Base-by-base conservation (phyloP, 37 sponge, comb jelly and placozoan species). In the Haliclona indistincta region DNA sequence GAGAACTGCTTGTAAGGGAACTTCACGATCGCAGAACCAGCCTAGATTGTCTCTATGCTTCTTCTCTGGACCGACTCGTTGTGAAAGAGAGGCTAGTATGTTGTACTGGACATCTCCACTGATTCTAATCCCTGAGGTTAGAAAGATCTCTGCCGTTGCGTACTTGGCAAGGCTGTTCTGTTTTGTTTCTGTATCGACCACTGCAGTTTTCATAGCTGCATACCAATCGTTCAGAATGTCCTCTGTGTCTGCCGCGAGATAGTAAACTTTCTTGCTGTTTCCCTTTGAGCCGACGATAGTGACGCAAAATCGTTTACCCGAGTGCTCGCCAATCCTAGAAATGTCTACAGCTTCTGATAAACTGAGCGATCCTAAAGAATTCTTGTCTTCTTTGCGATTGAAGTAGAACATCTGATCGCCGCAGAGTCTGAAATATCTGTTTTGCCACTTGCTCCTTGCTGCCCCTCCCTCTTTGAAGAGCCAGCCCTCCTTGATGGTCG, bases 61-160 rank as follows among this genome's bases (percentile, higher is more conserved):
- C 69, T 71, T 81, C 10, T 88, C 88, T 0, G 69, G 54, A 6
- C 71, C 67, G 6, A 78, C 63, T 17, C 71, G 74, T 26, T 64
- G 65, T 4, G 83, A 81, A 22, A 88, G 74, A 25, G 56, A 38
- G 41, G 82, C 61, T 25, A 91, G 71, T 30, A 91, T 91, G 33
- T 70, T 33, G 49, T 76, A 83, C n/a, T 68, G 47, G 0, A 91
- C 92, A 28, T 86, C 80, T 1, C 92, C 92, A 4, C 64, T 75
- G 53, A 91, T 69, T 23, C 92, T 77, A 1, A 91, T 55, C 0
- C 92, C 92, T n/a, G 75, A 62, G 0, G 70, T 74, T 8, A 77
- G 23, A 51, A 91, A 91, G 22, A 91, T 71, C 54, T 91, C 92
- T 2, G 68, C 92, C 1, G 84, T 82, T n/a, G 75, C 78, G 62